Evolutionary conservation across 2,888 invertebrate genomes (phyloP).

Genomic region (Rhodophaea formosa): DNA sequence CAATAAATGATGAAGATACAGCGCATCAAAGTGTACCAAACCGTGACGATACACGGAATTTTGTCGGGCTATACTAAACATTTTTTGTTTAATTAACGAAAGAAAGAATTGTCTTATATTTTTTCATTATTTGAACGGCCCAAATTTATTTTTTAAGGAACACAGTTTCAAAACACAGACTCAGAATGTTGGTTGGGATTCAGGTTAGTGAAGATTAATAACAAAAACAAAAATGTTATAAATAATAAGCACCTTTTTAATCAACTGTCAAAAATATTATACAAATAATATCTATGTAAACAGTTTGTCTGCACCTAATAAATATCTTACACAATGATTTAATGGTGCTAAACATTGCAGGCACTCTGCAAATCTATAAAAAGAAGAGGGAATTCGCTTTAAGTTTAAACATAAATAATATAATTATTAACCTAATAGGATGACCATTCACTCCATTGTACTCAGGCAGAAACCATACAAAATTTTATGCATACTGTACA

Average conservation of each 20-base stretch:
- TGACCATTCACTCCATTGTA: constrained; percentile 73
- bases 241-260: constrained; percentile 77
- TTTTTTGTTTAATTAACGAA: too few relatives aligned
- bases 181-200: not conserved
- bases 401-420: constrained; percentile 56
- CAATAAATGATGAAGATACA: too few relatives aligned
- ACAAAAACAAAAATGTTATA: constrained; percentile 40
- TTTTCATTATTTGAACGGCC: too few relatives aligned
- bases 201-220: not conserved
- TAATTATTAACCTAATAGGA: constrained; percentile 69
- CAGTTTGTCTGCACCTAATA: constrained; percentile 56
- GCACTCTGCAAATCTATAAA: constrained; percentile 52
- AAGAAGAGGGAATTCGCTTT: constrained; percentile 56
- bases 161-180: too few relatives aligned
- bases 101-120: too few relatives aligned
- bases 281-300: constrained; percentile 66
- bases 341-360: constrained; percentile 57
- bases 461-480: constrained; percentile 57
- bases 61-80: too few relatives aligned
- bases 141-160: too few relatives aligned
- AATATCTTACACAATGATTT: constrained; percentile 50
- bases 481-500: constrained; percentile 52
- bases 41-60: too few relatives aligned
- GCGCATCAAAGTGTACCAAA: too few relatives aligned
- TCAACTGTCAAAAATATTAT: constrained; percentile 73